phyloP scores from a whole-genome alignment of 2,113 vertebrate genomes.

The Macrotis lagotis region DNA sequence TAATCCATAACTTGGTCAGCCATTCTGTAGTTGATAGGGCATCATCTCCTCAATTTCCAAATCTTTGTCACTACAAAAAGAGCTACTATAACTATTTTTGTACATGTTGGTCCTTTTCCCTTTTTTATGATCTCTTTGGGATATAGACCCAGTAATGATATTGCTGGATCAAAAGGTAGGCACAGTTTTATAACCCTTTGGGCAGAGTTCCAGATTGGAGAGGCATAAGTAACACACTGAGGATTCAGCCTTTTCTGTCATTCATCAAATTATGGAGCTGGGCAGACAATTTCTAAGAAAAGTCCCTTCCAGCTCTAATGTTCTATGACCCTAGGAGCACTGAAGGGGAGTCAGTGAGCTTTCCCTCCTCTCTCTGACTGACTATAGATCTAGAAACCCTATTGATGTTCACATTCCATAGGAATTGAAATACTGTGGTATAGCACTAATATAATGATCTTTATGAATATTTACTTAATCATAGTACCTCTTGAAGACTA shows the following conservation, averaged over 20 bases:
- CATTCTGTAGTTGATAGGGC: too few relatives aligned
- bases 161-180: too few relatives aligned
- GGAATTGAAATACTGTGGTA: conserved; percentile 20
- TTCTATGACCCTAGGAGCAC: background rate
- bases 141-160: too few relatives aligned
- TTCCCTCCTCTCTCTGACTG: background rate
- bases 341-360: background rate
- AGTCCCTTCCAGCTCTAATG: conserved; percentile 14
- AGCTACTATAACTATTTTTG: too few relatives aligned
- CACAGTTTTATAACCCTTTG: too few relatives aligned
- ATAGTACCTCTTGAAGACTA: conserved; percentile 12
- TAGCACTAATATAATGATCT: conserved; percentile 3
- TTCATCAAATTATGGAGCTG: conserved; percentile 27
- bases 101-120: too few relatives aligned
- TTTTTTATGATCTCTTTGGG: too few relatives aligned
- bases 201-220: too few relatives aligned
- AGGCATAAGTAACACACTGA: background rate
- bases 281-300: conserved; percentile 18
- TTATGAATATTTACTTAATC: conserved; percentile 21
- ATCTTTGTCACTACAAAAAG: too few relatives aligned
- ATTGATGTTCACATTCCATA: background rate
- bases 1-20: too few relatives aligned
- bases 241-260: conserved; percentile 10
- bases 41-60: too few relatives aligned
- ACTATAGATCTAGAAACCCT: conserved; percentile 15